These are phyloP conservation scores for Ostrea denselamellosa DNA, from an alignment of 1,140 invertebrate species.

Conservation along the genomic window DNA sequence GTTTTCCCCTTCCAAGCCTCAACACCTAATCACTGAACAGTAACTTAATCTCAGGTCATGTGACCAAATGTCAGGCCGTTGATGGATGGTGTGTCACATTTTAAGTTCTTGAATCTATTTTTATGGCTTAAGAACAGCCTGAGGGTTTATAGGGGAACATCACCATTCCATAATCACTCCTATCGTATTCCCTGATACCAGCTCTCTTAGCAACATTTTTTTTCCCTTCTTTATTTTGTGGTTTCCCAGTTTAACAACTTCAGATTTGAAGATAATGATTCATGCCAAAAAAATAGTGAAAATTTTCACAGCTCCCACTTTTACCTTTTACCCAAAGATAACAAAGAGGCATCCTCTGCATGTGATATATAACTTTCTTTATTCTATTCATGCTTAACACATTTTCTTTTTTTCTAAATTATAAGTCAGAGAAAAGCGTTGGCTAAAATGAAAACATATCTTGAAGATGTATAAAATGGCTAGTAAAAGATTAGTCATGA, in stretches of 20 bases:
- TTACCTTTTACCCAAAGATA: not conserved
- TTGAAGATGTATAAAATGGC: not conserved
- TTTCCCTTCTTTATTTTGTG: not conserved
- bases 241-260: conserved; percentile 34
- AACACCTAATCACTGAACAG: conserved; percentile 40
- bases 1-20: conserved; percentile 32
- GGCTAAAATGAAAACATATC: not conserved
- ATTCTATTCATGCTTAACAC: not conserved
- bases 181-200: conserved; percentile 20
- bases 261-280: conserved; percentile 22
- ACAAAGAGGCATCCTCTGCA: not conserved
- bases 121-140: conserved; percentile 39
- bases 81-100: conserved; percentile 55
- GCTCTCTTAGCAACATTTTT: conserved; percentile 9
- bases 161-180: conserved; percentile 32
- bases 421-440: not conserved
- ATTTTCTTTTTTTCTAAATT: not conserved
- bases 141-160: conserved; percentile 34
- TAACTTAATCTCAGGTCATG: conserved; percentile 54
- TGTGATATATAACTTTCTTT: not conserved
- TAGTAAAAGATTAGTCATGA: conserved; percentile 5
- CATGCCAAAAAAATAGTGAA: conserved; percentile 18
- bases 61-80: conserved; percentile 57
- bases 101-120: conserved; percentile 49
- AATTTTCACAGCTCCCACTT: not conserved